phyloP scores from a whole-genome alignment of 1,140 invertebrate species.

The Pogonomyrmex barbatus region DNA sequence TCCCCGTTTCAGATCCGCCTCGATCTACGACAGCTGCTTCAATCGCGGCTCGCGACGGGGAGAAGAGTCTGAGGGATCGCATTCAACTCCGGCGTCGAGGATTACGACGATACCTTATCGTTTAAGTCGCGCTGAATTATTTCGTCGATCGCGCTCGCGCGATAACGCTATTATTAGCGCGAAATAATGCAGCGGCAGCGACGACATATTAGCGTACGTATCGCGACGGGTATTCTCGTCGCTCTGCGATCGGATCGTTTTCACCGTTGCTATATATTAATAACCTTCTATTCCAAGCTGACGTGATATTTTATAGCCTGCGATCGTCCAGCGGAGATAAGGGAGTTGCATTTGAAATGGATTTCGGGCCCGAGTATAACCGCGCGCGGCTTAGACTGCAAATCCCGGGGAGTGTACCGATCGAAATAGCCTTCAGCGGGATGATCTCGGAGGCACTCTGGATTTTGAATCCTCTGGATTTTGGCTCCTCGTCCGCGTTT shows the following conservation, averaged over 20 bases:
- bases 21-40: conserved; percentile 17
- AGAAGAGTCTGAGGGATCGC: not conserved
- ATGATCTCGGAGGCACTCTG: not conserved
- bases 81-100: conserved; percentile 7
- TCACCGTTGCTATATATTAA: not conserved
- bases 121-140: conserved; percentile 30
- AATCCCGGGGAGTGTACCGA: not conserved
- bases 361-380: not conserved
- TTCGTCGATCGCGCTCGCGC: conserved; percentile 13
- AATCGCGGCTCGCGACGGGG: not conserved
- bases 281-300: not conserved
- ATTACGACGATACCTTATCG: not conserved
- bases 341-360: not conserved
- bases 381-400: not conserved
- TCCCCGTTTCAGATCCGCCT: not conserved
- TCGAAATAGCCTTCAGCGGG: not conserved
- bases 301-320: conserved; percentile 27
- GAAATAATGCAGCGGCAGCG: conserved; percentile 7
- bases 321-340: not conserved
- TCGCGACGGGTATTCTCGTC: not conserved
- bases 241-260: not conserved
- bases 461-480: not conserved
- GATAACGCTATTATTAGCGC: conserved; percentile 42
- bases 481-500: not conserved
- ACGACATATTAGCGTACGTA: not conserved